These are phyloP conservation scores for Osmerus mordax DNA, from an alignment of 2,113 vertebrate genomes.

Conservation along the genomic window DNA sequence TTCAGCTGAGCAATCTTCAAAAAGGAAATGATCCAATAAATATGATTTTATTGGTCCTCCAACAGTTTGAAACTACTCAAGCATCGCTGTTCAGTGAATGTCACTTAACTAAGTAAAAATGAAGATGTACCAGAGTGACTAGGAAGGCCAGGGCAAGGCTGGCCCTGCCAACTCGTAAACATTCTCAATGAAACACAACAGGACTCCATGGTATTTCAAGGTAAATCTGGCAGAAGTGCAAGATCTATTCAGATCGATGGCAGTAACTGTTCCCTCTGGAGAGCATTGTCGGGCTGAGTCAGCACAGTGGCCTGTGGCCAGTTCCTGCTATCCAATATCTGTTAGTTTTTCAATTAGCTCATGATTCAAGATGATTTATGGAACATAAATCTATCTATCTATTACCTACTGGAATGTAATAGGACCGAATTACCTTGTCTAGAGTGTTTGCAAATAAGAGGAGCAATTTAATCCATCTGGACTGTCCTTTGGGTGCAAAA, in stretches of 20 bases:
- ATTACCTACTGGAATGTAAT: background rate
- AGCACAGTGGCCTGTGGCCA: slow-evolving; percentile 22
- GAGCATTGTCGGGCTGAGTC: slow-evolving; percentile 23
- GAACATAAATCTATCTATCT: no score
- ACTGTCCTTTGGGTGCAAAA: background rate
- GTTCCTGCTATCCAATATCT: slow-evolving; percentile 23
- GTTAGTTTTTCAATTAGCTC: slow-evolving; percentile 54
- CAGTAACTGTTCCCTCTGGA: slow-evolving; percentile 16
- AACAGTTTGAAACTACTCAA: no score
- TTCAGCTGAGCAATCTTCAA: no score
- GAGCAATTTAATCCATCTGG: background rate
- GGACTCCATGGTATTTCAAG: slow-evolving; percentile 14
- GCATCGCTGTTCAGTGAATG: no score
- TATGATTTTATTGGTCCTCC: no score
- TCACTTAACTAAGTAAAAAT: background rate
- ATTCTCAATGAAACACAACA: slow-evolving; percentile 45
- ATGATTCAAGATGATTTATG: slow-evolving; percentile 24
- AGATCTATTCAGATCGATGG: slow-evolving; percentile 43
- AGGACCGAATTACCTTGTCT: background rate
- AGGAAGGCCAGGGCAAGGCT: background rate
- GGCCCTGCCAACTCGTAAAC: slow-evolving; percentile 19
- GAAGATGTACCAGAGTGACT: slow-evolving; percentile 2
- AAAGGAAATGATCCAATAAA: no score
- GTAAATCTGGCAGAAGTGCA: slow-evolving; percentile 29
- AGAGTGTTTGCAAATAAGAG: slow-evolving; percentile 31